Evolutionary conservation across 1,140 invertebrate genomes (phyloP).

Genomic region (Hylaeus volcanicus): DNA sequence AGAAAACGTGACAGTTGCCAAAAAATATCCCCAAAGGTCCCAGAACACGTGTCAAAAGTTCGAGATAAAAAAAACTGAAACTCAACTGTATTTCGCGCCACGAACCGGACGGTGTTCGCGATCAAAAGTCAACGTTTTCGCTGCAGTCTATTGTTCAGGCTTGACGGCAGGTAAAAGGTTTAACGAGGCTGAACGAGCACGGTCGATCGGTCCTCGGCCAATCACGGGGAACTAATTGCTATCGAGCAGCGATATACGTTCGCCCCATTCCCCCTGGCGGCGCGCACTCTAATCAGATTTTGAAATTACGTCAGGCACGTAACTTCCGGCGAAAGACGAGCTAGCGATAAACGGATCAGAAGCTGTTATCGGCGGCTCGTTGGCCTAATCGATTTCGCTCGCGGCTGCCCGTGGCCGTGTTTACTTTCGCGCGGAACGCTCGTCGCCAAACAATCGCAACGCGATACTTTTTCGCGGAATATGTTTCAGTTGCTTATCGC

Average conservation of each 20-base stretch:
- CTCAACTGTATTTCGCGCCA: too few relatives aligned
- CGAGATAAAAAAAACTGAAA: too few relatives aligned
- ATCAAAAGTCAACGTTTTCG: too few relatives aligned
- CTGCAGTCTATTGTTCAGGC: background rate
- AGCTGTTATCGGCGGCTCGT: constrained; percentile 22
- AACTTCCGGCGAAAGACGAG: constrained; percentile 40
- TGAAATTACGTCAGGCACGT: constrained; percentile 33
- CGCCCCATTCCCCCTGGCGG: too few relatives aligned
- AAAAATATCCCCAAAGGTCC: too few relatives aligned
- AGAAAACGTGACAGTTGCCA: too few relatives aligned
- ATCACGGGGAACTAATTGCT: constrained; percentile 32
- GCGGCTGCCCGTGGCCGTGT: background rate
- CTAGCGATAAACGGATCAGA: constrained; percentile 39
- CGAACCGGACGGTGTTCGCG: too few relatives aligned
- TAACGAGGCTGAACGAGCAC: background rate
- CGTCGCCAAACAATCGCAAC: background rate
- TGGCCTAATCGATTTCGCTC: constrained; percentile 21
- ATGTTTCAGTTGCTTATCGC: too few relatives aligned
- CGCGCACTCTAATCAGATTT: constrained; percentile 33
- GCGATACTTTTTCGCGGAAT: background rate
- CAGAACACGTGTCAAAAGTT: too few relatives aligned
- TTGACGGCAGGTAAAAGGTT: background rate
- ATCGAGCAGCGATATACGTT: background rate
- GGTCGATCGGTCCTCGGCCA: constrained; percentile 1
- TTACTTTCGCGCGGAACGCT: background rate